A percentile compares a stretch with the other conserved stretches of the same genome.
These are phyloP conservation scores for Eulemur mongoz DNA, from an alignment of 2,797 vertebrate species.

Conservation along the genomic window DNA sequence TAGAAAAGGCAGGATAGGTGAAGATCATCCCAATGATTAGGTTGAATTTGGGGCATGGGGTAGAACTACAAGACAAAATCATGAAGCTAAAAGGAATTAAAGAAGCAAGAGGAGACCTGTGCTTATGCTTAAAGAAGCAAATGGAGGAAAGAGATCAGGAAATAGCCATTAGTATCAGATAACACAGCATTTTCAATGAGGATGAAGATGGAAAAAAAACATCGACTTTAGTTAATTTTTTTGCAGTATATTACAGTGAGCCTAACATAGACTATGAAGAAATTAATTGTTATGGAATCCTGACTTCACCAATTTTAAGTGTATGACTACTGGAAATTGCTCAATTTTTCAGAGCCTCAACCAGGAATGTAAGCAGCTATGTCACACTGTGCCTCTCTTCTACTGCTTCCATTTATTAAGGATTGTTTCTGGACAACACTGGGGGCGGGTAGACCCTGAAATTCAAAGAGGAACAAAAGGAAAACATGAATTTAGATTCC, in stretches of 20 bases:
- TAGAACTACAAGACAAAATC: background rate
- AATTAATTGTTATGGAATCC: background rate
- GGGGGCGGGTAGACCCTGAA: background rate
- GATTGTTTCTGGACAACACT: background rate
- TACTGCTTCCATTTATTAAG: background rate
- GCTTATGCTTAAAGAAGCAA: background rate
- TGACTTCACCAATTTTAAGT: background rate
- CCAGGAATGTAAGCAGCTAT: background rate
- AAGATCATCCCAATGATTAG: background rate
- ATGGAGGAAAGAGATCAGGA: background rate
- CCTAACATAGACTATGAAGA: background rate
- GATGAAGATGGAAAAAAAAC: background rate
- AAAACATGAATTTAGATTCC: background rate
- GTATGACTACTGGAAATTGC: background rate
- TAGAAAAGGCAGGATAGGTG: background rate
- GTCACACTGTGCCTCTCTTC: background rate
- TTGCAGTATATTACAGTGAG: background rate
- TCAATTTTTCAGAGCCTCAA: background rate
- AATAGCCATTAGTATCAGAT: background rate
- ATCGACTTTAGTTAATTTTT: background rate
- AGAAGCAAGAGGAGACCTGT: background rate
- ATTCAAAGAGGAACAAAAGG: background rate
- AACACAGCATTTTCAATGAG: background rate
- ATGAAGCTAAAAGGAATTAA: background rate
- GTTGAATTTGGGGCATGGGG: accelerated